Percentiles rank a stretch among this genome's conserved stretches.
Conservation (phyloP, 2,113 vertebrate genomes). For the Thinocorus orbignyianus region DNA sequence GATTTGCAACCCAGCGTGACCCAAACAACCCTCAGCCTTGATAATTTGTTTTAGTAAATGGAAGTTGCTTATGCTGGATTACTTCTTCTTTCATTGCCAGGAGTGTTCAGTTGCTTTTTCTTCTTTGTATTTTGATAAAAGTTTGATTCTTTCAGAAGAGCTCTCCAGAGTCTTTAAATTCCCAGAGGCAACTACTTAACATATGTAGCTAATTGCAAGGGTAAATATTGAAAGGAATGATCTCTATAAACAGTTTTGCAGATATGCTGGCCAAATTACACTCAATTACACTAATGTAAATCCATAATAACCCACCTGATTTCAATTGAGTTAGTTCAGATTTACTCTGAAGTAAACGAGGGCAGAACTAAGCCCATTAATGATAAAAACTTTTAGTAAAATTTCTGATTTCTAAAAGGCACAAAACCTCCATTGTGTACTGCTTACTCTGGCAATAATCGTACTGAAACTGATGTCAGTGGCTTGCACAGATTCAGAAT, state of each 20-base stretch:
- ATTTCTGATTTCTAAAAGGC: background rate
- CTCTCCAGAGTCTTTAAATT: slow-evolving; percentile 35
- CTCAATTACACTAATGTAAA: slow-evolving; percentile 33
- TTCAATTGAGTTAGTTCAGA: background rate
- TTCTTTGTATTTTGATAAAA: slow-evolving; percentile 58
- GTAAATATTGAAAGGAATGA: slow-evolving; percentile 61
- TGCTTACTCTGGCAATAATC: background rate
- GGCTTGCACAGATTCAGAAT: background rate
- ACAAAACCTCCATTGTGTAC: background rate
- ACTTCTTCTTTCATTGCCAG: slow-evolving; percentile 19
- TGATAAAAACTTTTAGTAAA: background rate
- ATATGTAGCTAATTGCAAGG: slow-evolving; percentile 52
- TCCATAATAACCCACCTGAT: slow-evolving; percentile 30
- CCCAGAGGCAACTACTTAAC: slow-evolving; percentile 39
- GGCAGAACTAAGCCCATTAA: background rate
- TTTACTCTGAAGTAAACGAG: background rate
- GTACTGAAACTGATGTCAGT: background rate
- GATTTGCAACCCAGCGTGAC: background rate
- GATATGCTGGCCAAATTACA: slow-evolving; percentile 44
- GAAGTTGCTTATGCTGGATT: slow-evolving; percentile 16
- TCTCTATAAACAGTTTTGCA: slow-evolving; percentile 48
- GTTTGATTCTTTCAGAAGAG: slow-evolving; percentile 51
- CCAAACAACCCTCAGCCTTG: background rate
- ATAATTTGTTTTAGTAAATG: slow-evolving; percentile 5
- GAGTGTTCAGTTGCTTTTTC: slow-evolving; percentile 31